Base-by-base conservation (phyloP, 2,797 vertebrate genomes). In the Epinephelus malabaricus region DNA sequence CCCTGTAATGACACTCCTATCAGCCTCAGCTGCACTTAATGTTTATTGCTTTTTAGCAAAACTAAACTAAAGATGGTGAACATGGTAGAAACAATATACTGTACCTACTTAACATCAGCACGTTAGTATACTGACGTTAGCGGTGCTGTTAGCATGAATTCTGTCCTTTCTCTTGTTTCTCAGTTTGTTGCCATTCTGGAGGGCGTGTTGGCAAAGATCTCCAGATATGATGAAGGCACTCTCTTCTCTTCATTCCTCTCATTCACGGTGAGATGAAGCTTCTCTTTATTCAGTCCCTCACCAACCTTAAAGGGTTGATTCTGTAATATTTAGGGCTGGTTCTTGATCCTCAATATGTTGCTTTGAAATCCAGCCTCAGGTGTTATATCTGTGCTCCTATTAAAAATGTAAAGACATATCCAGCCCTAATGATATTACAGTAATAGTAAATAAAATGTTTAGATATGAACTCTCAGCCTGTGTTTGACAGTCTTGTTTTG, bases 211-310 rank as follows among this genome's bases (percentile, higher is more conserved):
- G 97, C 98, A 43, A 99, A 99, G 94, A 96, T 99, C 83, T 99
- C 98, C 92, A 97, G 98, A 97, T 99, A 99, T 1, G 98, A 99
- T 43, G 98, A 99, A 94, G 98, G 98, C 89, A 99, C 98, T 69
- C 97, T 99, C 82, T 99, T 99, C 96, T 99, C 98, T 75, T 99
- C 98, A 72, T 99, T 99, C 95, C 96, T 99, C 63, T 99, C 98
- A 45, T 99, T 99, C 95, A 99, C 98, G 92, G 98, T 99, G 95
- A 98, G 97, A 77, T 19, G 10, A 79, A 14, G 12, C 46, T 62
- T 72, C 25, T 65, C 4, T 30, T 64, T 55, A 61, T 60, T 56
- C 19, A 25, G 0, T 13, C 6, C 2, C 4, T 23, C 27, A 45
- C 0, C n/a, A 2, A 58, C 19, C 9, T 56, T 21, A 79, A 51